Evolutionary conservation across 2,797 vertebrate genomes (phyloP).

Genomic region (Lepus oiostolus): DNA sequence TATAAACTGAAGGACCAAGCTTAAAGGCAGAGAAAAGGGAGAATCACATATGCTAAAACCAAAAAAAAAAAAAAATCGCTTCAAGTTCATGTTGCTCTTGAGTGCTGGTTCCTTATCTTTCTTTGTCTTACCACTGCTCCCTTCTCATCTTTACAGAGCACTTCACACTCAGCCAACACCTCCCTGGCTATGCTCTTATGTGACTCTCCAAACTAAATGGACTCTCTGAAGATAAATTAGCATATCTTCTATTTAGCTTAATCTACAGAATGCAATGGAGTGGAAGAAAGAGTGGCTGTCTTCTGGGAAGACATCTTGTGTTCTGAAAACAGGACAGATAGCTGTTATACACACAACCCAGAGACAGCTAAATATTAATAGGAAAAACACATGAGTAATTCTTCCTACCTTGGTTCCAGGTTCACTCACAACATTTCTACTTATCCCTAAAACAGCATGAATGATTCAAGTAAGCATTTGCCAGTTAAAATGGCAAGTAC

Average conservation of each 20-base stretch:
- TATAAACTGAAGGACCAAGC: neutral
- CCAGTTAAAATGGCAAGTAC: slow-evolving; percentile 19
- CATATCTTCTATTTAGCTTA: neutral
- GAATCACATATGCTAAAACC: neutral
- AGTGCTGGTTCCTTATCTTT: neutral
- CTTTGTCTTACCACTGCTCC: neutral
- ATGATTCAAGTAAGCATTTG: neutral
- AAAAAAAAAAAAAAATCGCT: neutral
- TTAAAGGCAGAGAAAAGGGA: neutral
- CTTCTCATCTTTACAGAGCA: neutral
- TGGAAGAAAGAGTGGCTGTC: neutral
- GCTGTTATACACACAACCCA: neutral
- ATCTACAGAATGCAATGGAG: neutral
- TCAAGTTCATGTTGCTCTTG: neutral
- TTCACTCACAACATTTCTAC: neutral
- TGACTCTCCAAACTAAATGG: neutral
- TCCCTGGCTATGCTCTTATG: neutral
- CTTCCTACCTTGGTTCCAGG: accelerated
- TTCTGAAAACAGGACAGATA: neutral
- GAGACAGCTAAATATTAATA: neutral
- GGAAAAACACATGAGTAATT: neutral
- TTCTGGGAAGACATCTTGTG: neutral
- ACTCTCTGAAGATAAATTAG: neutral
- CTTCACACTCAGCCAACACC: neutral
- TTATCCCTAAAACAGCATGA: neutral